A percentile compares a stretch with the other conserved stretches of the same genome.
Conservation (phyloP, 2,113 vertebrate genomes). For the Bothrops jararaca region DNA sequence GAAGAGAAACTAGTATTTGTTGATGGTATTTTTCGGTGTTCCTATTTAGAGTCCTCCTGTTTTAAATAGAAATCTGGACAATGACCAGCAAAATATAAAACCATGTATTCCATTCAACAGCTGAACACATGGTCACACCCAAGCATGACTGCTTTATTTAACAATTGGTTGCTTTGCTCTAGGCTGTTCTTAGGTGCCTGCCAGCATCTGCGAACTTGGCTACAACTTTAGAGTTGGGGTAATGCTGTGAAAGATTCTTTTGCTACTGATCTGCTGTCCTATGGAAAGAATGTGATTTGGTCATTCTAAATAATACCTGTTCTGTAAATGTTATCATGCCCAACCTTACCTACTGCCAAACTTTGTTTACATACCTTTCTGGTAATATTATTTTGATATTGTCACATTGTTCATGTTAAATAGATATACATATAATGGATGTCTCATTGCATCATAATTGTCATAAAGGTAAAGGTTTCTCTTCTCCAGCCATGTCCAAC, state of each 20-base stretch:
- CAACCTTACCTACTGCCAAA: constrained; percentile 48
- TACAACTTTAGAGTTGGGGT: constrained; percentile 34
- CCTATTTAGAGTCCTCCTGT: constrained; percentile 68
- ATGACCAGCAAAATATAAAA: constrained; percentile 70
- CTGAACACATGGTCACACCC: constrained; percentile 56
- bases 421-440: constrained; percentile 53
- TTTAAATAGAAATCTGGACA: constrained; percentile 80
- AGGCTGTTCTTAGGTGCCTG: constrained; percentile 60
- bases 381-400: constrained; percentile 50
- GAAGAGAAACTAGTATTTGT: constrained; percentile 73
- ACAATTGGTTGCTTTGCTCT: constrained; percentile 54
- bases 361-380: constrained; percentile 55
- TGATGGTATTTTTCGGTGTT: constrained; percentile 51
- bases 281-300: constrained; percentile 60
- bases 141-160: constrained; percentile 62
- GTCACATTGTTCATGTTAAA: constrained; percentile 57
- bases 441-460: neutral
- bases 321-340: constrained; percentile 53
- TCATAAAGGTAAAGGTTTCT: neutral
- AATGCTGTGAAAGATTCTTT: constrained; percentile 40
- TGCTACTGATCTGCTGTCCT: constrained; percentile 55
- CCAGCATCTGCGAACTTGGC: constrained; percentile 61
- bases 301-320: constrained; percentile 55
- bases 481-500: neutral
- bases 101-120: constrained; percentile 57